A percentile compares a stretch with the other conserved stretches of the same genome.
phyloP scores from a whole-genome alignment of 2,888 invertebrate species.

The Homarus gammarus region DNA sequence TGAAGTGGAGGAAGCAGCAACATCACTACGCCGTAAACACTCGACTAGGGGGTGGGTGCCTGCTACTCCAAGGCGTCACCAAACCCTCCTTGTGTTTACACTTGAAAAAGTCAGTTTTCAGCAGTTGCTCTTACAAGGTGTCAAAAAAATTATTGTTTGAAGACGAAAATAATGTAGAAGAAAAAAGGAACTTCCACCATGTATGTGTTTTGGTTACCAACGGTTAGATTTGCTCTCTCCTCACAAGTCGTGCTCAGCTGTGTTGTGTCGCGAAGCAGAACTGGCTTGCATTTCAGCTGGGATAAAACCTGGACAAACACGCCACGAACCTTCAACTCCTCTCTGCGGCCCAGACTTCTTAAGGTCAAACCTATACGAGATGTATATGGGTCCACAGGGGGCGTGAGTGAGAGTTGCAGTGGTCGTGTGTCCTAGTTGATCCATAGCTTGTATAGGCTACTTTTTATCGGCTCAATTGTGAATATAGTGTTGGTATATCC shows the following conservation, averaged over 20 bases:
- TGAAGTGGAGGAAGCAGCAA: too few species aligned
- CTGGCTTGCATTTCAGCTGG: conserved; percentile 33
- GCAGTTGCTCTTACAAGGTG: too few species aligned
- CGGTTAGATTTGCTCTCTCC: conserved; percentile 28
- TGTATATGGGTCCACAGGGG: too few species aligned
- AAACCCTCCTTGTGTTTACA: too few species aligned
- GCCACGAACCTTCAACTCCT: background rate
- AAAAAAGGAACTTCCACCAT: background rate
- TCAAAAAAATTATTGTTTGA: background rate
- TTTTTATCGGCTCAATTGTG: conserved; percentile 56
- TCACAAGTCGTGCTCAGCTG: conserved; percentile 42
- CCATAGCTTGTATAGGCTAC: conserved; percentile 49
- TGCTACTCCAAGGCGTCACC: too few species aligned
- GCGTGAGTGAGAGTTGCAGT: too few species aligned
- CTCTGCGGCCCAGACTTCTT: conserved; percentile 14
- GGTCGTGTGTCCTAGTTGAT: conserved; percentile 8
- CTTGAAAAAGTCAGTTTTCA: too few species aligned
- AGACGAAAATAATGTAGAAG: background rate
- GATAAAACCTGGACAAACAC: background rate
- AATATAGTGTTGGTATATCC: conserved; percentile 41
- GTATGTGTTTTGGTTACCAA: background rate
- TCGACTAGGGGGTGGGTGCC: too few species aligned
- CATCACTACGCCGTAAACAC: too few species aligned
- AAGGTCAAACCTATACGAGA: conserved; percentile 1
- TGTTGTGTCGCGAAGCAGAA: conserved; percentile 59